Percentiles rank a stretch among this genome's conserved stretches.
Conservation (phyloP, 2,797 vertebrate genomes). For the Schizopygopsis pylzovi region DNA sequence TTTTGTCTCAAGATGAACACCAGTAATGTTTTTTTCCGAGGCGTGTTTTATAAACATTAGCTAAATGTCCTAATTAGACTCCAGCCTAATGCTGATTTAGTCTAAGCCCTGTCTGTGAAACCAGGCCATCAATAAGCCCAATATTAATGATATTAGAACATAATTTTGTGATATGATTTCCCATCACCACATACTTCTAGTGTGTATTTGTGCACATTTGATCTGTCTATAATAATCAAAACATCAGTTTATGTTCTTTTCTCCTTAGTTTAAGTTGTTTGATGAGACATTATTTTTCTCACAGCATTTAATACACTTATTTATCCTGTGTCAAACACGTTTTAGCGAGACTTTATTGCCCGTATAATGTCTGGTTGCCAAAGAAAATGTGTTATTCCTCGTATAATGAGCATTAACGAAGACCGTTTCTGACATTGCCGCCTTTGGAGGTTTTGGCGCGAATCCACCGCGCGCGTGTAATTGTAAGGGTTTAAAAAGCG, state of each 20-base stretch:
- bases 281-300: constrained; percentile 60
- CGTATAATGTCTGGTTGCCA: constrained; percentile 71
- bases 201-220: background rate
- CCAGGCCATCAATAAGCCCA: too few relatives aligned
- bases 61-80: too few relatives aligned
- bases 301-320: constrained; percentile 58
- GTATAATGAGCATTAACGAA: constrained; percentile 67
- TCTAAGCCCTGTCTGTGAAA: too few relatives aligned
- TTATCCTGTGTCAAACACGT: constrained; percentile 61
- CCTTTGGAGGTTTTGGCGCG: constrained; percentile 63
- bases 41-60: too few relatives aligned
- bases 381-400: constrained; percentile 70
- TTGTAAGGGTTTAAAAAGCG: constrained; percentile 61
- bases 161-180: background rate
- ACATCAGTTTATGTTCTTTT: background rate
- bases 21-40: too few relatives aligned
- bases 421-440: constrained; percentile 36
- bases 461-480: constrained; percentile 60
- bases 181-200: background rate
- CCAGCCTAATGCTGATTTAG: too few relatives aligned
- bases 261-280: background rate
- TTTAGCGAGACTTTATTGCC: constrained; percentile 65
- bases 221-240: background rate
- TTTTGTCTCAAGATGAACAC: too few relatives aligned
- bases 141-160: background rate